These are phyloP conservation scores for Tinea semifulvella DNA, from an alignment of 2,888 invertebrate species.

Conservation along the genomic window DNA sequence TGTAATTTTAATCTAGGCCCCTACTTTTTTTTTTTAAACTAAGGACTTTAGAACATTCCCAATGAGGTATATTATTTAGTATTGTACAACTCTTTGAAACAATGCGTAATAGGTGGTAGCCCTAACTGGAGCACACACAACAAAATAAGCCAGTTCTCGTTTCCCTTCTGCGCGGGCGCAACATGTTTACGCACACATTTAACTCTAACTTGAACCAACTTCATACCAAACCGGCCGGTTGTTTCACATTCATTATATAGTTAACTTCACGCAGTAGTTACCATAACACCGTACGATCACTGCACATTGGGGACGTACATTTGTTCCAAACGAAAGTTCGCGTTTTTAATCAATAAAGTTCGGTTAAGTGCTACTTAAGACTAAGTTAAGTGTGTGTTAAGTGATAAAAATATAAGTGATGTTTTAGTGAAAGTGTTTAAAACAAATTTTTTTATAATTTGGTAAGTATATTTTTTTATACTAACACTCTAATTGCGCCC, in stretches of 20 bases:
- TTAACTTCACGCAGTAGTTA: slow-evolving; percentile 11
- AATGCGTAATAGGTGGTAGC: no score
- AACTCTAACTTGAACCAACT: slow-evolving; percentile 17
- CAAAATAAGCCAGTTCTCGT: slow-evolving; percentile 6
- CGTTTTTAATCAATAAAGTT: slow-evolving; percentile 25
- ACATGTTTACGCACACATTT: slow-evolving; percentile 26
- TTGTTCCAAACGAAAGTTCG: slow-evolving; percentile 33
- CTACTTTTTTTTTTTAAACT: no score
- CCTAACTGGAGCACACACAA: no score
- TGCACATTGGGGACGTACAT: slow-evolving; percentile 44
- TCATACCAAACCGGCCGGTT: background rate
- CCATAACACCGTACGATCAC: slow-evolving; percentile 43
- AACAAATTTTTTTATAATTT: background rate
- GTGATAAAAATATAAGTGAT: background rate
- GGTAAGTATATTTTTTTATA: background rate
- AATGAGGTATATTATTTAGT: no score
- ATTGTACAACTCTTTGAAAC: no score
- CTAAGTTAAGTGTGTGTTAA: background rate
- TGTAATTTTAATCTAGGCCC: no score
- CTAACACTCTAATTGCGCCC: no score
- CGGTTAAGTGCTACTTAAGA: background rate
- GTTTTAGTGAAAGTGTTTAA: background rate
- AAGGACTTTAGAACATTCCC: no score
- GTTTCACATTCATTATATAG: background rate
- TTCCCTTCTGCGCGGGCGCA: slow-evolving; percentile 24